Conservation (phyloP, 2,113 vertebrate species). For the Trogon melanurus region DNA sequence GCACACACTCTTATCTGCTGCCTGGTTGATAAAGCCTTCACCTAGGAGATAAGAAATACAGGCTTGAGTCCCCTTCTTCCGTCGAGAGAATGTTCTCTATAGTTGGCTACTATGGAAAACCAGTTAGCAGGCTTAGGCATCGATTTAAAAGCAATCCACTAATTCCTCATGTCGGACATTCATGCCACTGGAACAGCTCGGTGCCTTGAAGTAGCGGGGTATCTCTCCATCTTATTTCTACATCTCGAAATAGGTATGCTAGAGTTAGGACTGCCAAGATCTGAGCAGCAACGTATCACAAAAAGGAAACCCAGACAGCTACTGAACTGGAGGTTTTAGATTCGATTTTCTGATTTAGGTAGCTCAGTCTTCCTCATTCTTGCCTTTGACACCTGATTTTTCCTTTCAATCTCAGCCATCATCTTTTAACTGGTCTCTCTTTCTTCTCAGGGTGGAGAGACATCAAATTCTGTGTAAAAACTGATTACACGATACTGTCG, state of each 20-base stretch:
- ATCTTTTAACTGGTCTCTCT: neutral
- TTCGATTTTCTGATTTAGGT: constrained; percentile 31
- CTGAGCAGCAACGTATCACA: neutral
- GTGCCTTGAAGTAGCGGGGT: neutral
- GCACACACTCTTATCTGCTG: neutral
- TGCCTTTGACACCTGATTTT: neutral
- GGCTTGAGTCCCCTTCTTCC: neutral
- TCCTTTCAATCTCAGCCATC: neutral
- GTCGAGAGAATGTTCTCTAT: neutral
- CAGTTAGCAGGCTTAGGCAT: rapidly evolving
- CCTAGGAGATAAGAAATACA: neutral
- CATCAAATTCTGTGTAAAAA: neutral
- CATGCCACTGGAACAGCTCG: neutral
- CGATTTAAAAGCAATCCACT: neutral
- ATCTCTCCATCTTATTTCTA: neutral
- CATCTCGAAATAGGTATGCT: neutral
- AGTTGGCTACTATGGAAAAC: neutral
- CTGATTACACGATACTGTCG: neutral
- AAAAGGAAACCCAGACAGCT: neutral
- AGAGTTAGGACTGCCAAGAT: neutral
- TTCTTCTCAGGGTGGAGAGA: neutral
- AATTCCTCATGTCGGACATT: neutral
- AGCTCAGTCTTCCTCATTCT: neutral
- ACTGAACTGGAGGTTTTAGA: neutral
- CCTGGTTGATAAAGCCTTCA: neutral